These are phyloP conservation scores for Pammene aurita DNA, from an alignment of 2,888 invertebrate species.

Conservation along the genomic window DNA sequence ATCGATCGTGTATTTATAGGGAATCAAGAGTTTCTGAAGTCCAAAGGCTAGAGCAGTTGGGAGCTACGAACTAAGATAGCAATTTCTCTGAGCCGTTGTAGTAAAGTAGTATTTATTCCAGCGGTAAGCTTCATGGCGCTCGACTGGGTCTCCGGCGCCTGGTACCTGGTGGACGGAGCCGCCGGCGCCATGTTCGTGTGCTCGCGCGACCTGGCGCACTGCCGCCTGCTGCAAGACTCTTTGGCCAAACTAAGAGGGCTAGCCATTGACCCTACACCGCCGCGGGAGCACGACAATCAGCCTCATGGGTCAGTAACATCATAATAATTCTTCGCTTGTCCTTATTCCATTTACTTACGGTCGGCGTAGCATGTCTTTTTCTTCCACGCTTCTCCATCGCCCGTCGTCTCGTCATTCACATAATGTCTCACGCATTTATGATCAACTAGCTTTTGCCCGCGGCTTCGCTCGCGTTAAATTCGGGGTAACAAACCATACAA, in stretches of 20 bases:
- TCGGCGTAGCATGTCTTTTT: too few species aligned
- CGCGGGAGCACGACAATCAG: not conserved
- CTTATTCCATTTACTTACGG: too few species aligned
- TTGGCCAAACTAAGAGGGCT: slow-evolving; percentile 87
- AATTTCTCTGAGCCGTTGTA: too few species aligned
- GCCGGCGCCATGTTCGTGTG: slow-evolving; percentile 89
- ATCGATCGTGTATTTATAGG: too few species aligned
- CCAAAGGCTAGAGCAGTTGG: too few species aligned
- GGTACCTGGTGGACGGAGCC: slow-evolving; percentile 90
- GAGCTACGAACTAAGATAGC: too few species aligned
- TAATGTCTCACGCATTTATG: too few species aligned
- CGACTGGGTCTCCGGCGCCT: slow-evolving; percentile 94
- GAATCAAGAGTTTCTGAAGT: too few species aligned
- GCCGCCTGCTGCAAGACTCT: slow-evolving; percentile 88
- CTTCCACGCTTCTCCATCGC: not conserved
- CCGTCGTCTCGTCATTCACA: too few species aligned
- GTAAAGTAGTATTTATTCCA: slow-evolving; percentile 60
- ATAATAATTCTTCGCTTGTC: not conserved
- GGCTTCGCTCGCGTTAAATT: too few species aligned
- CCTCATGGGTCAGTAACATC: slow-evolving; percentile 1
- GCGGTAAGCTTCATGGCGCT: slow-evolving; percentile 89
- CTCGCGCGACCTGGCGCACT: slow-evolving; percentile 82
- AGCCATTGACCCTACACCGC: slow-evolving; percentile 88
- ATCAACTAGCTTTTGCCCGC: too few species aligned
- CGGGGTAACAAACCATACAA: too few species aligned